These are phyloP conservation scores for Caenorhabditis imperialis DNA, from an alignment of 2,888 invertebrate species.

Conservation along the genomic window DNA sequence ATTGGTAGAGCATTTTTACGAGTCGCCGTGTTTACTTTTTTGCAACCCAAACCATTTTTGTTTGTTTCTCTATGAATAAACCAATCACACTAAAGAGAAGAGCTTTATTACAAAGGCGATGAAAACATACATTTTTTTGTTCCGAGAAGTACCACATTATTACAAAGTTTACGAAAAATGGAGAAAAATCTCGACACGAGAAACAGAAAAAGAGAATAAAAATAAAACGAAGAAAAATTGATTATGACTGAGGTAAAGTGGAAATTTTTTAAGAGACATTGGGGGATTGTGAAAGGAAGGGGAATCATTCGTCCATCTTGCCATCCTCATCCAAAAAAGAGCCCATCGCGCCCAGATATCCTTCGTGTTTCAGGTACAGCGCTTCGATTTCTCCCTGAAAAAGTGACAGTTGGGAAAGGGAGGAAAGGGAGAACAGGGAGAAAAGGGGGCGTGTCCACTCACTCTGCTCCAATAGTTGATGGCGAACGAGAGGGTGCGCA, in stretches of 20 bases:
- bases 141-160: too few species aligned
- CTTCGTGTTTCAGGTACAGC: conserved; percentile 84
- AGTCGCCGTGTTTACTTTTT: conserved; percentile 16
- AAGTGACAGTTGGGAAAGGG: background rate
- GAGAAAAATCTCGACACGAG: conserved; percentile 20
- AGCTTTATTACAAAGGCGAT: too few species aligned
- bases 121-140: too few species aligned
- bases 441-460: conserved; percentile 1
- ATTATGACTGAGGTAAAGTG: conserved; percentile 27
- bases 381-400: conserved; percentile 82
- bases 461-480: conserved; percentile 85
- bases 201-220: background rate
- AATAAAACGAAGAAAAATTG: conserved; percentile 3
- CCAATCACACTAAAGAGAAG: too few species aligned
- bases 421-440: background rate
- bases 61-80: too few species aligned
- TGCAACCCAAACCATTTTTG: too few species aligned
- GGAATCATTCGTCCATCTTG: conserved; percentile 32
- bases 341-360: conserved; percentile 85
- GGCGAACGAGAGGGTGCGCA: conserved; percentile 84
- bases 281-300: background rate
- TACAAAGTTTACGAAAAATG: background rate
- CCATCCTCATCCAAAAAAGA: conserved; percentile 81
- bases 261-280: background rate
- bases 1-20: conserved; percentile 48